phyloP scores from a whole-genome alignment of 2,888 invertebrate species.

The Caenorhabditis sp. region DNA sequence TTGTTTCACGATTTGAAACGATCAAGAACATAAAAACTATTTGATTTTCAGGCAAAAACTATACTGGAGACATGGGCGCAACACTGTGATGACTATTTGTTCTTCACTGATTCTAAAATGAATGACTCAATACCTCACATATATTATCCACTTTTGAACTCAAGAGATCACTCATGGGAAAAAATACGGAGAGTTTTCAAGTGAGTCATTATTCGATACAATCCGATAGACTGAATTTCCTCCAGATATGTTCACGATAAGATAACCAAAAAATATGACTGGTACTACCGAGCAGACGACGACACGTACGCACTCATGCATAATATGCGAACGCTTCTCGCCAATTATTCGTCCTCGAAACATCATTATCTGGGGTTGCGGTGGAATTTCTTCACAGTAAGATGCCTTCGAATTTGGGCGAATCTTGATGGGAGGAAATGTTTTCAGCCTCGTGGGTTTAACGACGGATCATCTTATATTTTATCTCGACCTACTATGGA shows the following conservation, averaged over 20 bases:
- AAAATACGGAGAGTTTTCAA: conserved; percentile 76
- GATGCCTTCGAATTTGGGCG: conserved; percentile 11
- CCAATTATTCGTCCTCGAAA: conserved; percentile 66
- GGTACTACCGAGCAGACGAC: conserved; percentile 80
- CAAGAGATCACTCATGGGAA: conserved; percentile 79
- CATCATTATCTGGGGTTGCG: conserved; percentile 74
- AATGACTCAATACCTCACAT: conserved; percentile 73
- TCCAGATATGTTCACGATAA: conserved; percentile 71
- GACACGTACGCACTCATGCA: conserved; percentile 78
- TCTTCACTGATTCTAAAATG: conserved; percentile 78
- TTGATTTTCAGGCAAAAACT: conserved; percentile 69
- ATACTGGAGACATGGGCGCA: conserved; percentile 76
- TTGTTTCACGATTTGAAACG: conserved; percentile 6
- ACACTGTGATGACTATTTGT: conserved; percentile 75
- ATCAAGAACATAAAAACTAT: conserved; percentile 1
- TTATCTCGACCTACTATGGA: conserved; percentile 68
- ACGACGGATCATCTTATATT: conserved; percentile 77
- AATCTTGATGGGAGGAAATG: conserved; percentile 1
- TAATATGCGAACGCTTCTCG: conserved; percentile 73
- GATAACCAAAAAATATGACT: conserved; percentile 71
- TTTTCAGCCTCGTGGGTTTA: conserved; percentile 73
- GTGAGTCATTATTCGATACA: conserved; percentile 38
- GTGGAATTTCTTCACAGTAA: conserved; percentile 77
- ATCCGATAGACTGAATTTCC: not conserved
- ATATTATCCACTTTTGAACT: conserved; percentile 70